Evolutionary conservation across 2,797 vertebrate genomes (phyloP), one percentile per base, ranked within the genome.

Genomic region (Tarsius wallacei): DNA sequence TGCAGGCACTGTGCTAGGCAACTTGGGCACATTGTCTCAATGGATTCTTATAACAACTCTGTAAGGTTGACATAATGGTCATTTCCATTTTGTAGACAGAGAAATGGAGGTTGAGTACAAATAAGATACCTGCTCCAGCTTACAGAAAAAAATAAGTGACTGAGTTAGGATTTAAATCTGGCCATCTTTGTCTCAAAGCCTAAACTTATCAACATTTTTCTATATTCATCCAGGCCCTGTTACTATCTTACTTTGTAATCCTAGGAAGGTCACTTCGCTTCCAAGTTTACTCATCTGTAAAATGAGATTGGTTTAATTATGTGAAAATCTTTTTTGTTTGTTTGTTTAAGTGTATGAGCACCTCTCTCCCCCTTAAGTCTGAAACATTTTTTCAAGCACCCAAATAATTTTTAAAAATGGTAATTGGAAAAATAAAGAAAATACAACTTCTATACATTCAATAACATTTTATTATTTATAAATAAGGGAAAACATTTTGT

Each of bases 351-450:
- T 17, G 0, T 4, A 10, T 55, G 28, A 66, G 28, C n/a, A 42
- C 42, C 42, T 42, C 42, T 42, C 42, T 42, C 42, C 42, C 42
- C 42, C 42, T 28, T n/a, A 77, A 66, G 33, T 24, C 61, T n/a
- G 33, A 77, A 53, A 86, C 16, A 16, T n/a, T 82, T 73, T 85
- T 85, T 70, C 59, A 91, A 55, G 19, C 5, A 51, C 7, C 51
- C 66, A 14, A n/a, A 64, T 84, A 31, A 63, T 59, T 49, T 61
- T 76, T 31, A 31, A 13, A 64, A 26, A 51, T 1, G 19, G 51
- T 21, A 63, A 51, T 15, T 80, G 61, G 82, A 42, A 82, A 96
- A 93, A 85, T 77, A 64, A 71, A 68, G 31, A 70, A 61, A 85
- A 42, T 42, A 11, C 1, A 85, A 47, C 4, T 68, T 53, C n/a